These are phyloP conservation scores for Linnaemya tessellans DNA, from an alignment of 2,888 invertebrate genomes.

Conservation along the genomic window DNA sequence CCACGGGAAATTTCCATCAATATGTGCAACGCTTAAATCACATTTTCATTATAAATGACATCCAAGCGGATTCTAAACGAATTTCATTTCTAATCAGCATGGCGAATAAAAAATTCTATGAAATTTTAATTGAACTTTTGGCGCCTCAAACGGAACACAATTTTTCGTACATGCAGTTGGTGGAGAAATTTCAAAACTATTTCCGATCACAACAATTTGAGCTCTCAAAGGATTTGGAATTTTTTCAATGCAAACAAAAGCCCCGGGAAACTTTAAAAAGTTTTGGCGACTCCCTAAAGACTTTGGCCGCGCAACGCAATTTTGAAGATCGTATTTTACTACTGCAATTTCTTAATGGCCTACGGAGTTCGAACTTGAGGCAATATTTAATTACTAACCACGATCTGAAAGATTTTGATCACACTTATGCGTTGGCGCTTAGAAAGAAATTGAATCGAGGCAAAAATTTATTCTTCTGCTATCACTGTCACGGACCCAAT, in stretches of 20 bases:
- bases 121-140: conserved; percentile 24
- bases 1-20: conserved; percentile 23
- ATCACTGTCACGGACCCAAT: conserved; percentile 32
- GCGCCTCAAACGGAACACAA: conserved; percentile 37
- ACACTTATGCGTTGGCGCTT: conserved; percentile 30
- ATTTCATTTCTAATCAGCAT: conserved; percentile 35
- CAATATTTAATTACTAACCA: conserved; percentile 13
- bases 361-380: not conserved
- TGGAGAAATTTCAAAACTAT: conserved; percentile 26
- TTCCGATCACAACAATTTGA: not conserved
- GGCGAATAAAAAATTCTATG: conserved; percentile 47
- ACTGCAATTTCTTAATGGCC: conserved; percentile 47
- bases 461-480: conserved; percentile 22
- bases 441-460: not conserved
- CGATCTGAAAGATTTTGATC: conserved; percentile 27
- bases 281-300: conserved; percentile 18
- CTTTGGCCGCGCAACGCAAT: not conserved
- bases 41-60: conserved; percentile 30
- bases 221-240: conserved; percentile 29
- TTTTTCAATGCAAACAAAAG: conserved; percentile 35
- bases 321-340: conserved; percentile 44
- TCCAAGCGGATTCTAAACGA: conserved; percentile 9
- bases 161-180: not conserved
- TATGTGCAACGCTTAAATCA: conserved; percentile 51
- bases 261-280: conserved; percentile 8